Evolutionary conservation across 1,140 invertebrate genomes (phyloP).

Genomic region (Drosophila carrolli): DNA sequence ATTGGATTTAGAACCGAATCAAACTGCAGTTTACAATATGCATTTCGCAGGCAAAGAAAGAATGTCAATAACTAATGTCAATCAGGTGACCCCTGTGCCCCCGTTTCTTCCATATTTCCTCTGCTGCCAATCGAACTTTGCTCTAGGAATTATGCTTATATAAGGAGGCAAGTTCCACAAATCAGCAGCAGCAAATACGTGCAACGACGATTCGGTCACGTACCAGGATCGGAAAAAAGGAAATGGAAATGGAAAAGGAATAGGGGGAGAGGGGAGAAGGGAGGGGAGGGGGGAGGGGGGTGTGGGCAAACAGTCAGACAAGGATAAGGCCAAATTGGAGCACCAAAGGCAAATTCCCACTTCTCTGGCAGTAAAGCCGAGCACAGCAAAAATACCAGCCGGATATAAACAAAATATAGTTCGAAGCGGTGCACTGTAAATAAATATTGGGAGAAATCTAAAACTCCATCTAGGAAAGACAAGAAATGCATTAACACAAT

Average conservation of each 20-base stretch:
- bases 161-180: conserved; percentile 43
- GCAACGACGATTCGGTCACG: conserved; percentile 70
- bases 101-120: conserved; percentile 13
- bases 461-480: too few species aligned
- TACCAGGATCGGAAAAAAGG: conserved; percentile 48
- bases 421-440: conserved; percentile 19
- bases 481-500: too few species aligned
- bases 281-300: background rate
- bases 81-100: conserved; percentile 14
- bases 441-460: background rate
- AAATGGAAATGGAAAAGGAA: background rate
- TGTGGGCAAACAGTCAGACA: conserved; percentile 43
- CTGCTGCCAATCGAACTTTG: conserved; percentile 46
- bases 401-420: conserved; percentile 71
- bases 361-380: conserved; percentile 25
- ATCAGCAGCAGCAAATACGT: conserved; percentile 69
- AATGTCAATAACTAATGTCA: conserved; percentile 45
- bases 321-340: conserved; percentile 49
- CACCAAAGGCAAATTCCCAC: conserved; percentile 27
- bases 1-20: background rate
- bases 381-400: conserved; percentile 36
- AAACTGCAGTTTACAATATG: background rate
- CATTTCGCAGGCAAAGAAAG: background rate
- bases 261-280: background rate
- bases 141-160: conserved; percentile 62